Base-by-base conservation (phyloP, 2,797 vertebrate species). In the Sternotherus odoratus region DNA sequence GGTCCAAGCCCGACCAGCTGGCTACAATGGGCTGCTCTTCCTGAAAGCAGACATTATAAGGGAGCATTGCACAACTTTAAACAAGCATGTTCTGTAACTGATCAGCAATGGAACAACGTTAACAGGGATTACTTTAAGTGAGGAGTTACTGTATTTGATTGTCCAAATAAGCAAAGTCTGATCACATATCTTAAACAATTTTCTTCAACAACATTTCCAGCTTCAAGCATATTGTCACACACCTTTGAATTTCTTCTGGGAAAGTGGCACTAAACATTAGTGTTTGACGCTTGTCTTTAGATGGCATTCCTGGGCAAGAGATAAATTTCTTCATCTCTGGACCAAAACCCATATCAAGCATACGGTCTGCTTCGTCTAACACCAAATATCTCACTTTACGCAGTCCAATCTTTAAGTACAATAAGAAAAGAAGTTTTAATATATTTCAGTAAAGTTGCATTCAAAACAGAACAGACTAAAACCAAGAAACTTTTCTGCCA, bases 291-390 rank as follows among this genome's bases (percentile, higher is more conserved):
- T 98, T 93, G n/a, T 99, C 98, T 96, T 98, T 99, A 33, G 98
- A 6, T 2, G 99, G 99, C 98, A 99, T 99, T 60, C 98, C 98
- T 24, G 98, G 98, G n/a, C 96, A 98, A 78, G 95, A 97, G 84
- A 99, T 97, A 93, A 99, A 92, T 69, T 98, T 98, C n/a, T 98
- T 98, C 98, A 99, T 99, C 48, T 98, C 98, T 2, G 98, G 98
- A 77, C 98, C 99, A 97, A 99, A 99, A 3, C 99, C 99, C 99
- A 99, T 99, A 94, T 99, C 99, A 97, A 99, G 93, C 99, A 99
- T 99, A 21, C 99, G 98, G 95, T 99, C 99, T 0, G 99, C 99
- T 97, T 99, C 99, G 93, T 99, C 99, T 92, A 99, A 94, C 77
- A 99, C 99, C 88, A 99, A 88, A 43, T 99, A 99, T 2, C 97